Evolutionary conservation across 2,113 vertebrate genomes (phyloP).

Genomic region (Emydura subglobosa): DNA sequence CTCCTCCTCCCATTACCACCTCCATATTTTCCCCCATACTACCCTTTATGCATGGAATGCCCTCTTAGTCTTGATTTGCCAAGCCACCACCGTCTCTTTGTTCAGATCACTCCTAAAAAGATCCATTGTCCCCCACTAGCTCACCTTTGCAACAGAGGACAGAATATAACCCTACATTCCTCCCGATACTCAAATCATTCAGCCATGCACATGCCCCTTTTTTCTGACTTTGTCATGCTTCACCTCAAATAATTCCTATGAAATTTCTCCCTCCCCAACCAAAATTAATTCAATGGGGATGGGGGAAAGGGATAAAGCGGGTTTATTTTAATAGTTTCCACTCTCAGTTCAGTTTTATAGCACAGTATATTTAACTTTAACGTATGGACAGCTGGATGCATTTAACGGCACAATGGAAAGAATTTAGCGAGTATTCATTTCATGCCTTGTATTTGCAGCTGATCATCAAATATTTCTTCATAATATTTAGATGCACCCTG

Average conservation of each 20-base stretch:
- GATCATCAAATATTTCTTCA: slow-evolving; percentile 61
- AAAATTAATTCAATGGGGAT: slow-evolving; percentile 69
- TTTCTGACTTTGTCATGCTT: slow-evolving; percentile 27
- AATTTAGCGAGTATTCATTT: slow-evolving; percentile 74
- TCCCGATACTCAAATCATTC: not conserved
- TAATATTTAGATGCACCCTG: slow-evolving; percentile 67
- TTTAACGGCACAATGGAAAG: slow-evolving; percentile 77
- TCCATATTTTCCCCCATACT: not conserved
- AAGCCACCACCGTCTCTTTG: not conserved
- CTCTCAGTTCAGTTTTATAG: slow-evolving; percentile 74
- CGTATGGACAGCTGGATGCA: slow-evolving; percentile 76
- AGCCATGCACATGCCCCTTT: not conserved
- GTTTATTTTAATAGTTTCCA: slow-evolving; percentile 80
- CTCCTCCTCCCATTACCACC: not conserved
- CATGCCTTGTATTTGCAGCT: slow-evolving; percentile 60
- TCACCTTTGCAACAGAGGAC: not conserved
- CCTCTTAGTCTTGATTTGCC: not conserved
- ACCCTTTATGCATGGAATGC: not conserved
- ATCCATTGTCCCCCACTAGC: not conserved
- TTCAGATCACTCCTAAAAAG: not conserved
- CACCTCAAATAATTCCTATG: slow-evolving; percentile 59
- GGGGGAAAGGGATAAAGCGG: slow-evolving; percentile 53
- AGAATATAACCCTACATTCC: not conserved
- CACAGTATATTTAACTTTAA: slow-evolving; percentile 77
- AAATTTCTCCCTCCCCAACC: slow-evolving; percentile 60